These are phyloP conservation scores for Drosophila conformis DNA, from an alignment of 2,888 invertebrate genomes.

Conservation along the genomic window DNA sequence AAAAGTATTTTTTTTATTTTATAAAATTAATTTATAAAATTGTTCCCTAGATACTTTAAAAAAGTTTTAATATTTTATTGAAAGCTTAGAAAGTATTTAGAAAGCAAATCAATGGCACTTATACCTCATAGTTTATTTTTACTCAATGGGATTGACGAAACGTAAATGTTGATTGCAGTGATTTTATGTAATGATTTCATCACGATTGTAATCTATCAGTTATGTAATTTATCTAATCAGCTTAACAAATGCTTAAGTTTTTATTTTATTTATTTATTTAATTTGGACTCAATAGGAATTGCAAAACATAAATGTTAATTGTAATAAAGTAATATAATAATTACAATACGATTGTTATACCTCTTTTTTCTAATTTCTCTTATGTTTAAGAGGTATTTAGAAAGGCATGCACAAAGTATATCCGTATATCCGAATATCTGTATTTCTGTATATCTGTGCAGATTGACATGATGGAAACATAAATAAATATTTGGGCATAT, in stretches of 20 bases:
- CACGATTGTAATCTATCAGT: neutral
- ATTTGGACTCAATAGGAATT: neutral
- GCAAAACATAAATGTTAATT: neutral
- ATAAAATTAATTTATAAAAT: no score
- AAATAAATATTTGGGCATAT: constrained; percentile 23
- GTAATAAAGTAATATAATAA: neutral
- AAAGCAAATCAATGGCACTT: no score
- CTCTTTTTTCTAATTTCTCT: neutral
- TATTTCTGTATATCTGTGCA: neutral
- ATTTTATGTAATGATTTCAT: neutral
- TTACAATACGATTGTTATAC: neutral
- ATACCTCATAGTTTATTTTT: neutral
- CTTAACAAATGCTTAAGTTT: neutral
- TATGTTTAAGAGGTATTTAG: neutral
- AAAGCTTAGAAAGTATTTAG: no score
- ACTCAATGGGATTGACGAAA: neutral
- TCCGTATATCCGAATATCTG: neutral
- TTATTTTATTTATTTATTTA: neutral
- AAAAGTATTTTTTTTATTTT: no score
- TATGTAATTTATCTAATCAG: neutral
- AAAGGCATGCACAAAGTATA: neutral
- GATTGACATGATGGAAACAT: neutral
- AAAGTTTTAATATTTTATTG: no score
- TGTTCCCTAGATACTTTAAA: no score
- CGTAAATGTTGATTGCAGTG: neutral